Percentiles rank a stretch among this genome's conserved stretches.
Conservation (phyloP, 2,113 vertebrate species). For the Paracyprichromis sp. region DNA sequence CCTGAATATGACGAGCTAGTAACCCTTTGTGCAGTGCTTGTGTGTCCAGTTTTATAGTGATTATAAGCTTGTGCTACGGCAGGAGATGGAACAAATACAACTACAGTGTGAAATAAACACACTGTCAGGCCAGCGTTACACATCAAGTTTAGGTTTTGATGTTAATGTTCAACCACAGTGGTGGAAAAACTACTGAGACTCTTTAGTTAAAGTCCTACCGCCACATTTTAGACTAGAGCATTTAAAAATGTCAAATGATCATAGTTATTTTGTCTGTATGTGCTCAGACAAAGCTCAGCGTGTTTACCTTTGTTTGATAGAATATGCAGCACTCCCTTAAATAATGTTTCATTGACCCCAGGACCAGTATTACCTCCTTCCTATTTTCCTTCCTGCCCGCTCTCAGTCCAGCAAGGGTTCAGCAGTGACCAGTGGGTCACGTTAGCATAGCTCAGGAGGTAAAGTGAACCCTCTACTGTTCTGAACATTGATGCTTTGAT, state of each 20-base stretch:
- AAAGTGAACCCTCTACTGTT: fast-evolving
- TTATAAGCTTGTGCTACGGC: fast-evolving
- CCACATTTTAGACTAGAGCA: neutral
- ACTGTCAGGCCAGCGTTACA: neutral
- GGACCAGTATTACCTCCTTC: neutral
- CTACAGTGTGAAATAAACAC: neutral
- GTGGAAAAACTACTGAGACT: neutral
- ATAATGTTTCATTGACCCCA: fast-evolving
- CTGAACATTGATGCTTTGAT: fast-evolving
- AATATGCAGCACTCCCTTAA: neutral
- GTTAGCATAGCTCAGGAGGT: neutral
- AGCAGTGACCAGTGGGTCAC: fast-evolving
- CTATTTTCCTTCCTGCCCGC: neutral
- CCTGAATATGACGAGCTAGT: neutral
- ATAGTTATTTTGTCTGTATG: neutral
- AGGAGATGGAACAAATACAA: neutral
- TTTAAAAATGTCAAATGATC: neutral
- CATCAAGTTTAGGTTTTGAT: neutral
- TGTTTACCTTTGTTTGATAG: neutral
- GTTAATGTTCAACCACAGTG: neutral
- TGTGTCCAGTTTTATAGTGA: fast-evolving
- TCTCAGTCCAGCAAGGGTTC: neutral
- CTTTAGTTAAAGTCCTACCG: fast-evolving
- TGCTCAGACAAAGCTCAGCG: neutral
- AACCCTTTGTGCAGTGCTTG: neutral